Evolutionary conservation across 2,888 invertebrate species (phyloP).

Genomic region (Hedya salicella): DNA sequence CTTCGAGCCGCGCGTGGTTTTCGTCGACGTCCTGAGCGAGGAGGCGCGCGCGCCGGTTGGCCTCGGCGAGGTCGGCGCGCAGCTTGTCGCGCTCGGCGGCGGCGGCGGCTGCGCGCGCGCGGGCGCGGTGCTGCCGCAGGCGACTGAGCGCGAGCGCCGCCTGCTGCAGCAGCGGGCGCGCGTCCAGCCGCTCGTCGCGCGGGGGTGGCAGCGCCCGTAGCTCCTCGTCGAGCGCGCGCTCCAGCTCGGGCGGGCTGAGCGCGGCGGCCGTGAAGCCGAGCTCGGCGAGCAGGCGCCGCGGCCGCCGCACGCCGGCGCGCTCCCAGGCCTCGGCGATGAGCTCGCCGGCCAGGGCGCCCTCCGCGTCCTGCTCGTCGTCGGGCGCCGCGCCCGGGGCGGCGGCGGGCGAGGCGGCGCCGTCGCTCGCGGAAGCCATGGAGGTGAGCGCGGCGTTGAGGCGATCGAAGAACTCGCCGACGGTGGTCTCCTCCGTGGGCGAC

Average conservation of each 20-base stretch:
- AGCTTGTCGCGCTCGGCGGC: constrained; percentile 93
- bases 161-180: constrained; percentile 73
- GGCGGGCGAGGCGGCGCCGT: constrained; percentile 56
- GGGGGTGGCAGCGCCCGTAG: constrained; percentile 55
- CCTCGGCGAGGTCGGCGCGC: constrained; percentile 90
- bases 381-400: constrained; percentile 78
- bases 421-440: constrained; percentile 56
- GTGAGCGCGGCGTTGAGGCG: constrained; percentile 69
- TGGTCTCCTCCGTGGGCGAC: constrained; percentile 60
- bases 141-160: constrained; percentile 89
- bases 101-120: constrained; percentile 87
- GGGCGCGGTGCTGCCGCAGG: constrained; percentile 89
- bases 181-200: constrained; percentile 54
- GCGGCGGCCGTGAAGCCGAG: constrained; percentile 87
- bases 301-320: constrained; percentile 87
- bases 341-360: constrained; percentile 70
- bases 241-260: constrained; percentile 86
- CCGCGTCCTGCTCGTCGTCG: constrained; percentile 50
- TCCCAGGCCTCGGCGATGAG: constrained; percentile 90
- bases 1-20: constrained; percentile 92
- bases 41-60: constrained; percentile 91
- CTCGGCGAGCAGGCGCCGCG: constrained; percentile 87
- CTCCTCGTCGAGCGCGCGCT: constrained; percentile 89
- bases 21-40: constrained; percentile 97
- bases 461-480: constrained; percentile 78